These are phyloP conservation scores for Pygocentrus nattereri DNA, from an alignment of 2,797 vertebrate species.

Conservation along the genomic window DNA sequence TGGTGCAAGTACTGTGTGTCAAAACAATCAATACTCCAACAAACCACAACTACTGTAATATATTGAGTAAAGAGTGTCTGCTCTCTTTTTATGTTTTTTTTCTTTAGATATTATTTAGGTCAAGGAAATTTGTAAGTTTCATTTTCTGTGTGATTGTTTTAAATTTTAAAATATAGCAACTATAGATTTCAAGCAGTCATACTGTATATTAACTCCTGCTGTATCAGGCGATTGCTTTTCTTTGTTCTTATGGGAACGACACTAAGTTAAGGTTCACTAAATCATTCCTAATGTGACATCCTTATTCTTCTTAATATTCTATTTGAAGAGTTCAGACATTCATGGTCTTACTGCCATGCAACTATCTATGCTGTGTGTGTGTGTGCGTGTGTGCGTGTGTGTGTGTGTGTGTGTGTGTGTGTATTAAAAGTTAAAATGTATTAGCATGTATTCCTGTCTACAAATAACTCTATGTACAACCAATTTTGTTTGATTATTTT, in stretches of 20 bases:
- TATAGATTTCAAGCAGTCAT: background rate
- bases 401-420: background rate
- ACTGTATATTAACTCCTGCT: background rate
- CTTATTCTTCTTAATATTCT: background rate
- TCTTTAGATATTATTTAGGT: constrained; percentile 3
- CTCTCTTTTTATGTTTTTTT: background rate
- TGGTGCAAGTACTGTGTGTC: constrained; percentile 28
- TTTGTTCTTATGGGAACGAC: background rate
- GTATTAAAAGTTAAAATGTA: background rate
- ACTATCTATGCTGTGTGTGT: constrained; percentile 1
- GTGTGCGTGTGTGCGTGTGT: background rate
- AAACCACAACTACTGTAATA: constrained; percentile 11
- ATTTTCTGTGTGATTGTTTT: constrained; percentile 6
- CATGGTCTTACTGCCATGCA: constrained; percentile 29
- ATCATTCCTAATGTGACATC: constrained; percentile 11
- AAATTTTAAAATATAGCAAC: background rate
- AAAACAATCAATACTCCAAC: constrained; percentile 24
- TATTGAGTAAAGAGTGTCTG: background rate
- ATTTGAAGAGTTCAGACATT: constrained; percentile 14
- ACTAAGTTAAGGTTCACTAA: background rate
- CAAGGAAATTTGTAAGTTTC: background rate
- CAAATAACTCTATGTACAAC: constrained; percentile 25
- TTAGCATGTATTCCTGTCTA: constrained; percentile 11
- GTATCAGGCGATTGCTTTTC: background rate
- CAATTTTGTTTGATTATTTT: constrained; percentile 4